Evolutionary conservation across 1,140 invertebrate species (phyloP).

Genomic region (Platyura marginata): DNA sequence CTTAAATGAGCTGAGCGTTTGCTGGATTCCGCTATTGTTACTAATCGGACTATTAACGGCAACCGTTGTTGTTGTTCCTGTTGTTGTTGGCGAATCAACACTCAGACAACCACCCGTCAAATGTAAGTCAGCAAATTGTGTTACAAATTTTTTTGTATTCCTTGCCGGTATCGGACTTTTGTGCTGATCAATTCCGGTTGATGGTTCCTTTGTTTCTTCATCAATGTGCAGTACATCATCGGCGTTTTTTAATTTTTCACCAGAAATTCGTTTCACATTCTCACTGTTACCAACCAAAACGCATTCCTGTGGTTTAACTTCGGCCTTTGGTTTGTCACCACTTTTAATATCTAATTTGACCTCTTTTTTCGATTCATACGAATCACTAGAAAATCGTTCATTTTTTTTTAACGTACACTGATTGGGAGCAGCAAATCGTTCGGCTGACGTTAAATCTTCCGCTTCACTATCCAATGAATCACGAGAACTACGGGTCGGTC

Average conservation of each 20-base stretch:
- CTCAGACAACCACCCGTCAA: constrained; percentile 28
- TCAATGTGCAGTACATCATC: constrained; percentile 3
- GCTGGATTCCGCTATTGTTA: neutral
- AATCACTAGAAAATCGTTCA: constrained; percentile 25
- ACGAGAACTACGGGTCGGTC: constrained; percentile 7
- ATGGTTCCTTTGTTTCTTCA: neutral
- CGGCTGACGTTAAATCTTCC: constrained; percentile 51
- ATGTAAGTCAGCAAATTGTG: constrained; percentile 38
- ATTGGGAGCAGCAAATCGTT: constrained; percentile 57
- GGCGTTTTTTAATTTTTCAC: neutral
- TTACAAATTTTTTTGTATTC: constrained; percentile 34
- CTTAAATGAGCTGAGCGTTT: constrained; percentile 33
- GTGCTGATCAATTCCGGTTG: neutral
- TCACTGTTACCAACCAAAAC: neutral
- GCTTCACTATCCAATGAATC: constrained; percentile 5
- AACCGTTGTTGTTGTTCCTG: neutral
- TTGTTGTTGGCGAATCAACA: neutral
- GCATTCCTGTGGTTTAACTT: constrained; percentile 1
- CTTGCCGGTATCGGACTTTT: constrained; percentile 31
- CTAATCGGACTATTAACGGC: neutral
- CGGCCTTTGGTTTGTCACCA: neutral
- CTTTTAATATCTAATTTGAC: neutral
- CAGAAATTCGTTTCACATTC: neutral
- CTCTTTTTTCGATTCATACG: constrained; percentile 7
- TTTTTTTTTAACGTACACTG: constrained; percentile 69